Base-by-base conservation (phyloP, 2,113 vertebrate genomes). In the Amphiprion ocellaris region DNA sequence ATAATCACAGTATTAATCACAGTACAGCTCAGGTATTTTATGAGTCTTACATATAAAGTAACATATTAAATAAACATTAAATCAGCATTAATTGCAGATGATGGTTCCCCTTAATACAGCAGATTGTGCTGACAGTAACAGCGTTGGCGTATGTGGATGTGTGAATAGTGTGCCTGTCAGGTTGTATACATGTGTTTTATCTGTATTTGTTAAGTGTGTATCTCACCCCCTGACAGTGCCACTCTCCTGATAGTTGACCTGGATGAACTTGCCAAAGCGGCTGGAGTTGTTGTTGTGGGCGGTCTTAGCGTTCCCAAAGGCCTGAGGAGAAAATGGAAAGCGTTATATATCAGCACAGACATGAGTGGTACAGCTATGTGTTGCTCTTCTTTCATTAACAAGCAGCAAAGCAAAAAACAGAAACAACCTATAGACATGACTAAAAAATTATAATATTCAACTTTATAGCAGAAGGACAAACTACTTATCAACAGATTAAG, bases 211-310 rank as follows among this genome's bases (percentile, higher is more conserved):
- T 37, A 37, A 37, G 21, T 46, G 68, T 60, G n/a, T 17, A n/a
- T 93, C 97, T 98, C 89, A 99, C 98, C 98, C 98, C 47, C 96
- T 89, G 58, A 99, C 97, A 0, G 97, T 98, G 92, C 98, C 98
- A 0, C 96, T 99, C 95, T 99, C 97, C 90, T 98, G 97, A 83
- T 99, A 99, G 88, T 98, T 99, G 87, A 99, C 98, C 92, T 99
- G 97, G 90, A 99, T 99, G 81, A 99, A 99, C 68, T 99, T 99
- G 50, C 98, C 97, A 39, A 99, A 99, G 82, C 98, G 97, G 89
- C 98, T 99, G 62, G 98, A 99, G 94, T 99, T 99, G 92, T 99
- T 98, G 93, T 99, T 99, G 86, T 99, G 98, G 6, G 97, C 97
- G 0, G 98, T 99, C 92, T 99, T 99, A 4, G 98, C 98, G 60